Evolutionary conservation across 2,888 invertebrate species (phyloP).

Genomic region (Linnaemya tessellans): DNA sequence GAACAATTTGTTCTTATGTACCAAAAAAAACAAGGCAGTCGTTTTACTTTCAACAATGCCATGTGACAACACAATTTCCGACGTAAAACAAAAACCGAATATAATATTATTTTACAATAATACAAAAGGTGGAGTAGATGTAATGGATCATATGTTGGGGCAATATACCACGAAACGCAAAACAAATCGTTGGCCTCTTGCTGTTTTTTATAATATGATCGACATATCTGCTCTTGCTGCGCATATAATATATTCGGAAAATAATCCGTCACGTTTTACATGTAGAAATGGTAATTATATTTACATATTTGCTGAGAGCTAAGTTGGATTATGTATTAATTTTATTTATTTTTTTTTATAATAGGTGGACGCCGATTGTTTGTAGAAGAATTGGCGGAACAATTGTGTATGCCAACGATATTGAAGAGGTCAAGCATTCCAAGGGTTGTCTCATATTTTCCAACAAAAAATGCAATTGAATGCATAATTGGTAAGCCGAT

Average conservation of each 20-base stretch:
- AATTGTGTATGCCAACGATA: conserved; percentile 25
- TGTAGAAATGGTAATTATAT: conserved; percentile 19
- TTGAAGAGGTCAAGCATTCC: neutral
- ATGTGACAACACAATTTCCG: too few relatives aligned
- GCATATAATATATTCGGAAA: conserved; percentile 26
- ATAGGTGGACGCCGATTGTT: conserved; percentile 26
- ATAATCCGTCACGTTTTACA: neutral
- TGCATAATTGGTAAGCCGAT: neutral
- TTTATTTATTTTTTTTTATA: conserved; percentile 8
- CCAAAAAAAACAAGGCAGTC: too few relatives aligned
- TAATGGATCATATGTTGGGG: too few relatives aligned
- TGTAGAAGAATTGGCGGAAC: conserved; percentile 26
- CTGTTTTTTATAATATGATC: too few relatives aligned
- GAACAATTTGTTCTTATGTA: too few relatives aligned
- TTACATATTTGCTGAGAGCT: neutral
- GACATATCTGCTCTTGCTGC: neutral
- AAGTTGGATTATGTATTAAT: neutral
- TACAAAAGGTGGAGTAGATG: too few relatives aligned
- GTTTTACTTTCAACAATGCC: too few relatives aligned
- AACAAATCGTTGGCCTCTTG: too few relatives aligned
- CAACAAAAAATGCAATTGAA: too few relatives aligned
- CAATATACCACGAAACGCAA: too few relatives aligned
- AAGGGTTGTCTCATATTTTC: neutral
- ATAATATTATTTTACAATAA: too few relatives aligned
- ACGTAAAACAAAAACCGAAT: too few relatives aligned